These are phyloP conservation scores for Rhegmatorhina hoffmannsi DNA, from an alignment of 2,113 vertebrate species.

Conservation along the genomic window DNA sequence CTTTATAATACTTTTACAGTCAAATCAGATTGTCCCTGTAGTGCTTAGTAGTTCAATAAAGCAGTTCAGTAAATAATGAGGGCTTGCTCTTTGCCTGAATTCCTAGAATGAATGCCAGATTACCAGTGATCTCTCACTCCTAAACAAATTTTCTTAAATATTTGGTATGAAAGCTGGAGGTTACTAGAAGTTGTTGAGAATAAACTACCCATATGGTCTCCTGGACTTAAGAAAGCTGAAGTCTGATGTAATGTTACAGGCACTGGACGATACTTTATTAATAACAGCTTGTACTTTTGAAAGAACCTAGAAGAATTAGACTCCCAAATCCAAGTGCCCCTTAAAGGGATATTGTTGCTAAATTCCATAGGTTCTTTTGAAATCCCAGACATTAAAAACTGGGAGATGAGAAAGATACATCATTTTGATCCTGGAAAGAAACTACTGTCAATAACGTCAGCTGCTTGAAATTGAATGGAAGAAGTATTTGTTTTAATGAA, in stretches of 20 bases:
- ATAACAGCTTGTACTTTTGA: conserved; percentile 53
- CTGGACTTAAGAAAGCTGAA: conserved; percentile 36
- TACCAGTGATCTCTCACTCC: not conserved
- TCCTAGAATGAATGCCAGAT: not conserved
- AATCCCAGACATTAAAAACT: conserved; percentile 30
- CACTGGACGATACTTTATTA: conserved; percentile 46
- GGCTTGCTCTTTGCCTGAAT: not conserved
- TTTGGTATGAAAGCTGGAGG: not conserved
- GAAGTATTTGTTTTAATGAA: not conserved
- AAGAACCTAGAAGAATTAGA: conserved; percentile 19
- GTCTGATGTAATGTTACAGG: conserved; percentile 47
- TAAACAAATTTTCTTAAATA: conserved; percentile 7
- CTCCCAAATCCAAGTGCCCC: conserved; percentile 3
- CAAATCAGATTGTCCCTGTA: not conserved
- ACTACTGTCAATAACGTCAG: not conserved
- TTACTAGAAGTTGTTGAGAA: conserved; percentile 17
- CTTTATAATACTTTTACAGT: not conserved
- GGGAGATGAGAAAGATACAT: not conserved
- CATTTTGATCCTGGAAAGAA: not conserved
- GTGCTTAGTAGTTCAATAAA: not conserved
- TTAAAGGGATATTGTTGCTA: conserved; percentile 41
- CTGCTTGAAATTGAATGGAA: not conserved
- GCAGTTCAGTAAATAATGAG: not conserved
- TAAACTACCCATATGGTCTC: conserved; percentile 37
- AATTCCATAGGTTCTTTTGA: conserved; percentile 36